These are phyloP conservation scores for Sigmodon hispidus DNA, from an alignment of 2,113 vertebrate species.

Conservation along the genomic window DNA sequence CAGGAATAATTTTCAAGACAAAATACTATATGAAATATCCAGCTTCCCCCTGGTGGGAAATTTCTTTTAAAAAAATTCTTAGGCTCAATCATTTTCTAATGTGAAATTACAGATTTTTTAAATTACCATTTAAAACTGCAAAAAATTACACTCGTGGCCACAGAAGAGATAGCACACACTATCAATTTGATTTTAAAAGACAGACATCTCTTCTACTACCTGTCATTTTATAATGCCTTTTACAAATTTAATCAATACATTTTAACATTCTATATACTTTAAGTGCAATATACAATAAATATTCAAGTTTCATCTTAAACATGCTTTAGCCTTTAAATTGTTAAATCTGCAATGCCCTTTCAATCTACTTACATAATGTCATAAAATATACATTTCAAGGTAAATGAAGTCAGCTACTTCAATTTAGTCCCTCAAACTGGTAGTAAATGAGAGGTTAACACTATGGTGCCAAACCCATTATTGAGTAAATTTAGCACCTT, in stretches of 20 bases:
- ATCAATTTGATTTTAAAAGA: slow-evolving; percentile 86
- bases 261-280: slow-evolving; percentile 90
- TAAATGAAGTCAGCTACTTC: slow-evolving; percentile 92
- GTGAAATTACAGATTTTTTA: slow-evolving; percentile 79
- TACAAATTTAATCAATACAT: slow-evolving; percentile 90
- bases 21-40: slow-evolving; percentile 74
- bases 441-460: slow-evolving; percentile 99
- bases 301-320: slow-evolving; percentile 88
- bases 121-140: slow-evolving; percentile 82
- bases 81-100: slow-evolving; percentile 81
- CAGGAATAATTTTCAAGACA: slow-evolving; percentile 78
- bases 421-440: slow-evolving; percentile 93
- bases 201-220: slow-evolving; percentile 88
- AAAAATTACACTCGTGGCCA: slow-evolving; percentile 82
- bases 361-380: slow-evolving; percentile 92
- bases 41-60: slow-evolving; percentile 64
- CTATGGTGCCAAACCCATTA: slow-evolving; percentile 98
- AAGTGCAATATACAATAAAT: slow-evolving; percentile 90
- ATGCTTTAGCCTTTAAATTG: slow-evolving; percentile 90
- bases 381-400: slow-evolving; percentile 93
- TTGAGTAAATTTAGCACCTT: slow-evolving; percentile 99
- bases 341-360: slow-evolving; percentile 90
- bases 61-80: slow-evolving; percentile 62
- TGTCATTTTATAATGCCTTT: slow-evolving; percentile 89
- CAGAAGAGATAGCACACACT: slow-evolving; percentile 70